phyloP scores from a whole-genome alignment of 2,113 vertebrate species.

The Barnardius zonarius region DNA sequence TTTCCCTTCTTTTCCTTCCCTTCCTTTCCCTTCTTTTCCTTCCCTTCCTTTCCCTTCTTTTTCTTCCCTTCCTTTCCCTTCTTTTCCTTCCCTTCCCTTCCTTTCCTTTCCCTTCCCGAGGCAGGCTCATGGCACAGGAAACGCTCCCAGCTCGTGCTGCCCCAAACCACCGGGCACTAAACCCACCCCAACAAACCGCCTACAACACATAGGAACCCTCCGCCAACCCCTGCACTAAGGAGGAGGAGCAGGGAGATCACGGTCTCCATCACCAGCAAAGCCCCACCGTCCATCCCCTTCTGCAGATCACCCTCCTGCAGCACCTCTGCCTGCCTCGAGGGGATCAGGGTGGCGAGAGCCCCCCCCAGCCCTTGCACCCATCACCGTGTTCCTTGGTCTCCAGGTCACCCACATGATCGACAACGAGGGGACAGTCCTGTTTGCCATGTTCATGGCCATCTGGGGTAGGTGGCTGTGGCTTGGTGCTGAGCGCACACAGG shows the following conservation, averaged over 20 bases:
- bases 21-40: no score
- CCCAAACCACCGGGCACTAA: not conserved
- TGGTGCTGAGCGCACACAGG: not conserved
- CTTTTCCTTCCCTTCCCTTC: no score
- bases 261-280: not conserved
- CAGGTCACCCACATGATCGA: slow-evolving; percentile 92
- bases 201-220: not conserved
- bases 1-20: no score
- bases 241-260: rapidly evolving
- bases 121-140: not conserved
- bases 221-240: rapidly evolving
- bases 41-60: no score
- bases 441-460: slow-evolving; percentile 91
- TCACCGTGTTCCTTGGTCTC: not conserved
- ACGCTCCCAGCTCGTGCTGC: not conserved
- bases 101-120: no score
- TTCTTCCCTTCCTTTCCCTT: no score
- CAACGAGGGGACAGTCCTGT: slow-evolving; percentile 89
- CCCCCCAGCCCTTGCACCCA: not conserved
- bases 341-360: not conserved
- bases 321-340: rapidly evolving
- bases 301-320: not conserved
- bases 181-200: not conserved
- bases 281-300: not conserved
- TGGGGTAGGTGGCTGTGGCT: slow-evolving; percentile 82